Evolutionary conservation across 1,140 invertebrate genomes (phyloP), one percentile per base, ranked within the genome.

Genomic region (Cydia fagiglandana): DNA sequence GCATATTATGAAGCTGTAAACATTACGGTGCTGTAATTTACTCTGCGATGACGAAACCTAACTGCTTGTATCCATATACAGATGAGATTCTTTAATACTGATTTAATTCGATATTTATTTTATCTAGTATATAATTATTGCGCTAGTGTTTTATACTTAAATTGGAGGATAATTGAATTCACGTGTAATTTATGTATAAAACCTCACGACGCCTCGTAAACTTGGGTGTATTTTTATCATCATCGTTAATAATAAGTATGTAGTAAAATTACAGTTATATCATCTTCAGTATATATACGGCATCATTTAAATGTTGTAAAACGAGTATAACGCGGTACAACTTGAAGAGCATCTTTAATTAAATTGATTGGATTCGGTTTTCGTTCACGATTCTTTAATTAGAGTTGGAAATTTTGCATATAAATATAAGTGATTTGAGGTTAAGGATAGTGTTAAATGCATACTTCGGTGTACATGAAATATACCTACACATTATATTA

Each of bases 281-380:
- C 66, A 41, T 41, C n/a, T 24, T n/a, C 15, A 68, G 34, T 17
- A 17, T 34, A 13, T 17, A 17, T 34, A 13, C 34, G 66, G n/a
- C 66, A 70, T 70, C 30, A 70, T 70, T 41, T 70, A 38, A 38
- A 17, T 17, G 15, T 70, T n/a, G 66, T 38, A 70, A 38, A 70
- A 70, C 64, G 12, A 68, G 64, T 68, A 68, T 34, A 41, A 41
- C 45, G 45, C 45, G 45, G 4, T 47, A 47, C 3, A 45, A 70
- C 66, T 70, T 70, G 66, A 41, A 0, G 66, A 70, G 34, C 66
- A 45, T 70, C 34, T 38, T 13, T 70, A 68, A 70, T 70, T 20
- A 70, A 70, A 38, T 70, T 70, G 66, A 70, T 70, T 70, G 38
- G 34, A 30, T 45, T 70, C 34, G 64, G 13, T 68, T 68, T 68